Evolutionary conservation across 2,113 vertebrate genomes (phyloP).

Genomic region (Pleuronectes platessa): DNA sequence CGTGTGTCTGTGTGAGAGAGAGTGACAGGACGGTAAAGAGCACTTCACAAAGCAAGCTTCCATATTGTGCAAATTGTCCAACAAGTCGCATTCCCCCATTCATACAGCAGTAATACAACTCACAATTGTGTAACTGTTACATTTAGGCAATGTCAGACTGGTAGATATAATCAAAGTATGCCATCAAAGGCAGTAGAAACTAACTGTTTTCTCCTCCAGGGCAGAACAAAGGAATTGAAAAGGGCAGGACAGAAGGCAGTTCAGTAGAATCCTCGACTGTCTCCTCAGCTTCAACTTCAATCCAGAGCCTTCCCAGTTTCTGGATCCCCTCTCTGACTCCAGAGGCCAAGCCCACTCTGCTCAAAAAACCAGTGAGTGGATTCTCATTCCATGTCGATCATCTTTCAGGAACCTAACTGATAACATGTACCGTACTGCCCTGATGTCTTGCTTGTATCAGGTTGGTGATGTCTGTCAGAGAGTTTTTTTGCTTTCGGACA

Average conservation of each 20-base stretch:
- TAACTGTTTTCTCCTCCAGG: constrained; percentile 40
- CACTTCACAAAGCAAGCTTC: no score
- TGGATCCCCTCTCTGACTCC: constrained; percentile 92
- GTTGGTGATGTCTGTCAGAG: no score
- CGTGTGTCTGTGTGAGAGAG: no score
- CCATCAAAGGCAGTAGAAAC: not conserved
- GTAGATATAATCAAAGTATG: no score
- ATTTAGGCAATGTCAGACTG: no score
- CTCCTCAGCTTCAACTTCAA: constrained; percentile 29
- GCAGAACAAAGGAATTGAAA: constrained; percentile 40
- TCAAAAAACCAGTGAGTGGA: constrained; percentile 89
- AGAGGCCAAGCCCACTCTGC: constrained; percentile 86
- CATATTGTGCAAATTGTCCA: no score
- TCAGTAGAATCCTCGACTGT: constrained; percentile 54
- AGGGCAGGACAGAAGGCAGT: constrained; percentile 14
- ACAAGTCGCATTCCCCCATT: no score
- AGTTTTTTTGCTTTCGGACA: no score
- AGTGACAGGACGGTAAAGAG: no score
- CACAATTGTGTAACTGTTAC: no score
- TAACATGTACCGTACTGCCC: not conserved
- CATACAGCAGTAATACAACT: no score
- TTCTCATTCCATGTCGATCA: not conserved
- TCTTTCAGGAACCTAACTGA: not conserved
- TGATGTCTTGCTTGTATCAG: no score
- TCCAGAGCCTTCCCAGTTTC: constrained; percentile 87